Evolutionary conservation across 2,888 invertebrate species (phyloP), one percentile per base, ranked within the genome.

Genomic region (Polyommatus icarus): DNA sequence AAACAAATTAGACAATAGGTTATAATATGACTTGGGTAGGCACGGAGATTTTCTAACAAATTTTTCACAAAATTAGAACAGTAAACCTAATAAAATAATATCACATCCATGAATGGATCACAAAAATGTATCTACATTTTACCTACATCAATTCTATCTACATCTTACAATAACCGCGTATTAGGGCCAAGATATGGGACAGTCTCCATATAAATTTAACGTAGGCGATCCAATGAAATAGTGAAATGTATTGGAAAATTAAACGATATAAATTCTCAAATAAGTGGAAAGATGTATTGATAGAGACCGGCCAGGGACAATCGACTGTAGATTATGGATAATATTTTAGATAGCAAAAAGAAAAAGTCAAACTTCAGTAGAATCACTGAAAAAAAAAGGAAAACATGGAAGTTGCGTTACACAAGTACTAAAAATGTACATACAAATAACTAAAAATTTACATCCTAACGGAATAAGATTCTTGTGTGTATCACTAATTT

Each of bases 231-330:
- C 54, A 75, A 79, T 81, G 80, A 78, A 80, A 80, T 79, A 80
- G 82, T 76, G 80, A 81, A 82, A 81, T 82, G 83, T 80, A 76
- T 78, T 79, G 83, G 83, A 83, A 83, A 83, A 83, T 83, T 83
- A 83, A 80, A 81, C 78, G 79, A 79, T 77, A 79, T 67, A 80
- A 79, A 82, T 81, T 80, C 78, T 80, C 81, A 80, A 80, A 80
- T 82, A 79, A 81, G 80, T 81, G 82, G 82, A 83, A 84, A 83
- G 83, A 83, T 83, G 77, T 83, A 83, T 84, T 84, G 83, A 83
- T 85, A 83, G 80, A 40, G 76, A 77, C 40, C 61, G 61, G 67
- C 29, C 71, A 57, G 72, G 50, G 50, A 54, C 50, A 54, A 36
- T 12, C 29, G 75, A 18, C 7, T 29, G 32, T 29, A 20, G 75